Evolutionary conservation across 2,797 vertebrate genomes (phyloP).

Genomic region (Rousettus madagascariensis): DNA sequence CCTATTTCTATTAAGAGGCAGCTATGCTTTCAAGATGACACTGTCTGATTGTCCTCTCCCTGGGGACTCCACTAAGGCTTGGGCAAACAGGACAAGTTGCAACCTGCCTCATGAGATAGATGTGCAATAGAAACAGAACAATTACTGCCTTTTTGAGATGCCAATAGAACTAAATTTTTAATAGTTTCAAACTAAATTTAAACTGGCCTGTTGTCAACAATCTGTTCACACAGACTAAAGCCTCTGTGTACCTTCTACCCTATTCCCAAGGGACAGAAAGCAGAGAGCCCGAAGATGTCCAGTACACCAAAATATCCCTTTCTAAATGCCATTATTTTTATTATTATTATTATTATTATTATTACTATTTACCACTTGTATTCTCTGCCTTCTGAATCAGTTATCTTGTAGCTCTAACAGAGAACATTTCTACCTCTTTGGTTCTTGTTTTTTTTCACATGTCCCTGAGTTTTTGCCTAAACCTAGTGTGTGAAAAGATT

Average conservation of each 20-base stretch:
- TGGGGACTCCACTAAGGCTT: not conserved
- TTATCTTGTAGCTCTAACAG: not conserved
- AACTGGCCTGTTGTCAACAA: constrained; percentile 46
- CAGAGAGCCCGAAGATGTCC: not conserved
- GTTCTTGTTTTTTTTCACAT: not conserved
- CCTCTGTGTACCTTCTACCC: not conserved
- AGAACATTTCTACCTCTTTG: not conserved
- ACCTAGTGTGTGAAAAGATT: not conserved
- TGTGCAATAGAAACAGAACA: constrained; percentile 49
- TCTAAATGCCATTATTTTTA: not conserved
- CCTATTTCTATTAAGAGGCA: not conserved
- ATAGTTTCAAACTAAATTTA: constrained; percentile 57
- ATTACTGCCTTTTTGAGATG: constrained; percentile 52
- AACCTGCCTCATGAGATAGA: constrained; percentile 14
- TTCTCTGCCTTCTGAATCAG: not conserved
- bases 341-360: too few species aligned
- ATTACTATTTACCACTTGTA: not conserved
- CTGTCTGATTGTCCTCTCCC: not conserved
- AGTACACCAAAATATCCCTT: not conserved
- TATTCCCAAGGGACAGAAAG: not conserved
- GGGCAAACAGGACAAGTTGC: constrained; percentile 56
- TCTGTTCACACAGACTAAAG: constrained; percentile 10
- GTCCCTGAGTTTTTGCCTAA: not conserved
- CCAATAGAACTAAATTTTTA: constrained; percentile 57
- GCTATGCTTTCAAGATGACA: not conserved